Evolutionary conservation across 1,140 invertebrate species (phyloP), one percentile per base, ranked within the genome.

Genomic region (Homarus americanus): DNA sequence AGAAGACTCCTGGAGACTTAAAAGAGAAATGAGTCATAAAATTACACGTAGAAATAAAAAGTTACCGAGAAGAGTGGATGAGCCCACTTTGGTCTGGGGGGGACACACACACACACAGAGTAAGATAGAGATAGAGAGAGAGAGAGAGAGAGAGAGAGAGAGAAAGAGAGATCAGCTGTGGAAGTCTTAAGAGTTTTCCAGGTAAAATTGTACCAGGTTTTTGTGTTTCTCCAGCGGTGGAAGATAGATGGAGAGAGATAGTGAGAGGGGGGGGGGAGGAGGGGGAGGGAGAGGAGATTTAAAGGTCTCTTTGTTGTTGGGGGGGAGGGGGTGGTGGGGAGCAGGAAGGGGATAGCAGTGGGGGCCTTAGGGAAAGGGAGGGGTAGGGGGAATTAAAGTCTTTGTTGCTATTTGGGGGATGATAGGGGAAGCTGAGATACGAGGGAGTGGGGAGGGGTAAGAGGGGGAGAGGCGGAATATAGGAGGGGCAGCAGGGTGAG

Each of bases 181-280:
- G n/a, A n/a, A n/a, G n/a, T 49, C 5, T 49, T 49, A 15, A 49
- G 12, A 15, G 12, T 49, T 49, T 49, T 49, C 5, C 15, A 49
- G 44, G 44, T 5, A 49, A 49, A 49, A n/a, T n/a, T n/a, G n/a
- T n/a, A n/a, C n/a, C n/a, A n/a, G n/a, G n/a, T n/a, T n/a, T n/a
- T n/a, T n/a, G n/a, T n/a, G 44, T 49, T 49, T 49, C 44, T 49
- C 5, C 44, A 7, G 44, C 15, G 5, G 5, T 49, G 12, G 44
- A 49, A 49, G 44, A 7, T 15, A 7, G 44, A 49, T 5, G 12
- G 44, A 49, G 44, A 73, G 72, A 73, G 72, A 73, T 24, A 73
- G 72, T 28, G 72, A 73, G 72, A 73, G 72, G 34, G 72, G 34
- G 72, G 34, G 72, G 34, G 72, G 34, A 32, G 34, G 72, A 73